These are phyloP conservation scores for Tiliqua scincoides DNA, from an alignment of 2,113 vertebrate species.

Conservation along the genomic window DNA sequence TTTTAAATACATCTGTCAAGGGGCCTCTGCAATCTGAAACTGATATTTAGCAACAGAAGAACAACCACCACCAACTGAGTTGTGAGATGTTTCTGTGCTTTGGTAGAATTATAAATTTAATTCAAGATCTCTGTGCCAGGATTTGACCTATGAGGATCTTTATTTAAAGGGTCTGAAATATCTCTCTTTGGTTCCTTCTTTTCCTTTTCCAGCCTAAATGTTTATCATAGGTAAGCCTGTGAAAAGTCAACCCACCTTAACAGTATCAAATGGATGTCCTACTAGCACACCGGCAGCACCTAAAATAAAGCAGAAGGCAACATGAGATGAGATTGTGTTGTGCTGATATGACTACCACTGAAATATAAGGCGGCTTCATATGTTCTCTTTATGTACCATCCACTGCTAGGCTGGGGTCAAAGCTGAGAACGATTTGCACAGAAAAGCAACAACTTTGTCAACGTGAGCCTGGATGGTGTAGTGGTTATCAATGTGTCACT, in stretches of 20 bases:
- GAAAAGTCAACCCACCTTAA: constrained; percentile 86
- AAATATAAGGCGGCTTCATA: no score
- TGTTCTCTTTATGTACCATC: not conserved
- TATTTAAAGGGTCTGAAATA: constrained; percentile 9
- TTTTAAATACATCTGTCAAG: not conserved
- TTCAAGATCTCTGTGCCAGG: not conserved
- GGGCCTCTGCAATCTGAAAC: not conserved
- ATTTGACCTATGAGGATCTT: constrained; percentile 8
- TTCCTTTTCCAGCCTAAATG: constrained; percentile 9
- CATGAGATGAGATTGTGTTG: not conserved
- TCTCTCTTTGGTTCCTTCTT: not conserved
- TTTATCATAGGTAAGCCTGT: not conserved
- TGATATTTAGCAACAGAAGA: no score
- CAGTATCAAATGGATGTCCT: constrained; percentile 97
- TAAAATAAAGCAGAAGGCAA: constrained; percentile 58
- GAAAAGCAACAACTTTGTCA: not conserved
- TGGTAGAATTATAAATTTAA: not conserved
- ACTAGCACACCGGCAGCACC: constrained; percentile 96
- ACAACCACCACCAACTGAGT: not conserved
- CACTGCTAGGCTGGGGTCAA: not conserved
- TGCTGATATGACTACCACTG: not conserved
- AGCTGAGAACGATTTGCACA: not conserved
- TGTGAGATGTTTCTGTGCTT: not conserved
- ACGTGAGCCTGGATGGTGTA: not conserved
- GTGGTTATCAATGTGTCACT: no score